phyloP scores from a whole-genome alignment of 2,888 invertebrate species.

The Aphodius granarius region DNA sequence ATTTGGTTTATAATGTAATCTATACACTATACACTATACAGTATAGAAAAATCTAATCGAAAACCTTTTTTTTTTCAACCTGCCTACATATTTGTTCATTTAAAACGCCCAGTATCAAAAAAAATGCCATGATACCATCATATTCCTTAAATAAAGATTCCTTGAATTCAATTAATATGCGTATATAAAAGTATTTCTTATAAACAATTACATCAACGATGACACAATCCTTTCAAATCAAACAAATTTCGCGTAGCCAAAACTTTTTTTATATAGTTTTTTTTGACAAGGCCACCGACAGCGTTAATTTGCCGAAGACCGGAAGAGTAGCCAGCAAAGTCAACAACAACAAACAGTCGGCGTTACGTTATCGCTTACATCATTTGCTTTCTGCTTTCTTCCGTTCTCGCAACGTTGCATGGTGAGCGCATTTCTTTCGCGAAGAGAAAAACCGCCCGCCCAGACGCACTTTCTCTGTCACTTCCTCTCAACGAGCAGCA shows the following conservation, averaged over 20 bases:
- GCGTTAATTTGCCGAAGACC: neutral
- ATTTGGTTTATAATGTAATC: too few relatives aligned
- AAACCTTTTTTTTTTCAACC: too few relatives aligned
- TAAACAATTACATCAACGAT: neutral
- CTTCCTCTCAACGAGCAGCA: constrained; percentile 26
- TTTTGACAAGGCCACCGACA: neutral
- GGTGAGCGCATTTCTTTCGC: neutral
- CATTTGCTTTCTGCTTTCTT: neutral
- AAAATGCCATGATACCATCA: neutral
- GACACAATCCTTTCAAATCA: neutral
- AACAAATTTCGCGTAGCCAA: neutral
- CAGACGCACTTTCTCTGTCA: constrained; percentile 31
- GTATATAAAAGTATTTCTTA: neutral
- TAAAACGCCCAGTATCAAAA: too few relatives aligned
- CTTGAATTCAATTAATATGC: neutral
- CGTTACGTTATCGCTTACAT: constrained; percentile 9
- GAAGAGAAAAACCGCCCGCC: constrained; percentile 1
- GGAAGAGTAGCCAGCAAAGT: neutral
- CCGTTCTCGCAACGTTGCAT: neutral
- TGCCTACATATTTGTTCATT: too few relatives aligned
- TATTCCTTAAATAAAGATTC: neutral
- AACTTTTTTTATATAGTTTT: neutral
- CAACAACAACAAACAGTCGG: neutral
- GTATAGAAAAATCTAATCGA: too few relatives aligned
- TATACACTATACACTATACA: too few relatives aligned